phyloP scores from a whole-genome alignment of 2,113 vertebrate species.

The Regulus satrapa region DNA sequence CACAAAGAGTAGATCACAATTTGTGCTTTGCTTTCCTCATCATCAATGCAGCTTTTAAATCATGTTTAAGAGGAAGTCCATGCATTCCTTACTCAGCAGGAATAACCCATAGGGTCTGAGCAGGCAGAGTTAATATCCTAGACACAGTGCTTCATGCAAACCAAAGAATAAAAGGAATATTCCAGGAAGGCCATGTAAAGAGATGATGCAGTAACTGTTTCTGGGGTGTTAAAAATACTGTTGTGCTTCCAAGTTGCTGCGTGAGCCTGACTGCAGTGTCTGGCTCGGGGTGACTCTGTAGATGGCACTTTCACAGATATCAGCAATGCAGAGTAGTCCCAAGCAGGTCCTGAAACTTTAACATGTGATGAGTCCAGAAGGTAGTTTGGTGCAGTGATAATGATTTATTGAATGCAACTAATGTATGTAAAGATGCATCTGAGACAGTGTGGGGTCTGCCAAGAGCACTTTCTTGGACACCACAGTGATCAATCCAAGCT shows the following conservation, averaged over 20 bases:
- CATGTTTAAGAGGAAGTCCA: not conserved
- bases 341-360: not conserved
- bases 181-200: slow-evolving; percentile 1
- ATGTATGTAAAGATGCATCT: not conserved
- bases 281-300: not conserved
- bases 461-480: not conserved
- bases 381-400: not conserved
- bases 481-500: not conserved
- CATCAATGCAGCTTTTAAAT: slow-evolving; percentile 36
- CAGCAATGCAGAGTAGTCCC: not conserved
- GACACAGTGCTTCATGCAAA: not conserved
- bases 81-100: not conserved
- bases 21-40: not conserved
- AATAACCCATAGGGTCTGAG: not conserved
- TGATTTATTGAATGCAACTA: not conserved
- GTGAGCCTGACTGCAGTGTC: not conserved
- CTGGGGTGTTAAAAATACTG: not conserved
- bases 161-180: not conserved
- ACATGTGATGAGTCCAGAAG: not conserved
- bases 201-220: not conserved
- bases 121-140: not conserved
- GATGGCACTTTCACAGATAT: not conserved
- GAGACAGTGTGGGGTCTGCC: not conserved
- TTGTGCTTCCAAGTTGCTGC: not conserved
- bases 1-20: not conserved